Evolutionary conservation across 92 coral and sea anemone genomes (phyloP).

Genomic region (Palythoa heliodiscus): DNA sequence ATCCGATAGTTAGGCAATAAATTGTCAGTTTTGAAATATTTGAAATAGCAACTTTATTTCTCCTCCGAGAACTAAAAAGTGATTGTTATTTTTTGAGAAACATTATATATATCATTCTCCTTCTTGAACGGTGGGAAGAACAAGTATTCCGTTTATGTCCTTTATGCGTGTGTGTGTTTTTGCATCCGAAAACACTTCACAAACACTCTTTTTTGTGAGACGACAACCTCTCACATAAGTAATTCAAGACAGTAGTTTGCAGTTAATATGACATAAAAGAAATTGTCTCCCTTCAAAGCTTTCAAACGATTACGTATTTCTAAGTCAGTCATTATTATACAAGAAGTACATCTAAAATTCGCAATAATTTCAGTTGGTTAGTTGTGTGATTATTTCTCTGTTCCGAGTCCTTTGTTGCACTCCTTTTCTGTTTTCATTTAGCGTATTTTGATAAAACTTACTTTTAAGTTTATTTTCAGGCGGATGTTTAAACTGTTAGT

Average conservation of each 20-base stretch:
- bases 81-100: not conserved
- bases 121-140: not conserved
- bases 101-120: not conserved
- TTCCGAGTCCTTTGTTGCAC: not conserved
- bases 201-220: not conserved
- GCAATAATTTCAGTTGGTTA: not conserved
- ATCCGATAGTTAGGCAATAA: slow-evolving; percentile 22
- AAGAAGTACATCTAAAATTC: not conserved
- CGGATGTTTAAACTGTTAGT: slow-evolving; percentile 94
- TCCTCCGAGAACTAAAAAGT: not conserved
- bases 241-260: slow-evolving; percentile 27
- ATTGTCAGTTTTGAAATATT: slow-evolving; percentile 14
- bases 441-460: slow-evolving; percentile 59
- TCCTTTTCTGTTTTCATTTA: slow-evolving; percentile 38
- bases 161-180: not conserved
- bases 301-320: not conserved
- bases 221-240: slow-evolving; percentile 12
- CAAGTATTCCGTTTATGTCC: not conserved
- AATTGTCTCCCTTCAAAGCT: not conserved
- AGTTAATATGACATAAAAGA: slow-evolving; percentile 18
- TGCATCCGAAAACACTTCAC: slow-evolving; percentile 42
- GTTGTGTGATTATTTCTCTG: slow-evolving; percentile 1
- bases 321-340: not conserved
- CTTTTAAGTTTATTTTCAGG: slow-evolving; percentile 58
- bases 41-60: slow-evolving; percentile 14